Base-by-base conservation (phyloP, 2,888 invertebrate genomes). In the Drosophila ustulata region DNA sequence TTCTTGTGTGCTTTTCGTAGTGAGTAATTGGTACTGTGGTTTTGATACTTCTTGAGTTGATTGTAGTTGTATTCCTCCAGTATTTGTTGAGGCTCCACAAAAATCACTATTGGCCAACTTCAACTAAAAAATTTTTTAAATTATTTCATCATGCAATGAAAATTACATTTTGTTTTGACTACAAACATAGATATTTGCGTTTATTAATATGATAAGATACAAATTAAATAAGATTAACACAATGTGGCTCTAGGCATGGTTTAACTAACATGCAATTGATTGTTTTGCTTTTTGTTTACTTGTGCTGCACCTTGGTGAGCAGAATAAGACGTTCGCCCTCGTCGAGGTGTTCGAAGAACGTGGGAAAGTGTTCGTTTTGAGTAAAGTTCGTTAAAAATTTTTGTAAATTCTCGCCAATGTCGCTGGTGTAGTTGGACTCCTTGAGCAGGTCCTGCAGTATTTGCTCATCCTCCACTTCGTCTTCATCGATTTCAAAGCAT, bases 361-460 rank as follows among this genome's bases (percentile, higher is more conserved):
- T 93, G 3, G 92, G 92, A 78, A 95, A 95, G 79, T 94, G 94
- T 65, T 94, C 94, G 88, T 94, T 94, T 46, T 93, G 94, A 5
- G 94, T 94, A 62, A 96, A 94, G 30, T 94, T 94, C 66, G 93
- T 93, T 6, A 96, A 83, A 83, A 95, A 95, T 78, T 95, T 94
- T 2, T 94, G 94, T 47, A 96, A 90, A 89, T 95, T 95, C 41
- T 94, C 93, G 87, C 94, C 93, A 71, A 95, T 92, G 80, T 95
- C 94, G 26, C 95, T 90, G 68, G 94, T 93, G 81, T 70, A 83
- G 47, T 83, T 82, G 0, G 95, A 94, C 90, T 96, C 95, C 74
- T 93, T 93, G 49, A 94, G 87, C 8, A 94, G 92, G 78, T 95
- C 95, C 30, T 94, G 95, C 7, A 95, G 93, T 66, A 94, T 93